Evolutionary conservation across 2,113 vertebrate genomes (phyloP).

Genomic region (Carassius carassius): DNA sequence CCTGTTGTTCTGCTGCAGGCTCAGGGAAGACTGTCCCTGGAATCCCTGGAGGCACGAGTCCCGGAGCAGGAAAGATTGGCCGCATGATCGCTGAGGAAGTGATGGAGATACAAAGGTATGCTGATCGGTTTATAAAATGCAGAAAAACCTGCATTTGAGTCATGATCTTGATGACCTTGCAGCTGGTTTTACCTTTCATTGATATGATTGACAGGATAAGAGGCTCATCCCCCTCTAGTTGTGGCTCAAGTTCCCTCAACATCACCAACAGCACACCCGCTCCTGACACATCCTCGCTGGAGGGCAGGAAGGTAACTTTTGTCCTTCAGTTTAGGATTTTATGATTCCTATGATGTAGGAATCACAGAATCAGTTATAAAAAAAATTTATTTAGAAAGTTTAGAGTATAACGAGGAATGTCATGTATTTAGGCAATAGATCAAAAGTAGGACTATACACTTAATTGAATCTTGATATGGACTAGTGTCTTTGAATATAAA

Average conservation of each 20-base stretch:
- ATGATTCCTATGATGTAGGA: background rate
- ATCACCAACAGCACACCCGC: conserved; percentile 91
- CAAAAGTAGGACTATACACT: no score
- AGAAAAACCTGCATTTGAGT: background rate
- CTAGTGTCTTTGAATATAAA: no score
- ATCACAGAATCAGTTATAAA: no score
- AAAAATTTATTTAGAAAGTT: no score
- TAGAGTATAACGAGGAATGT: no score
- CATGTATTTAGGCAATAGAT: no score
- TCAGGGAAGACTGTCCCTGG: conserved; percentile 91
- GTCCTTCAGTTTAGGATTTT: background rate
- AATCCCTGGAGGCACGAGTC: conserved; percentile 93
- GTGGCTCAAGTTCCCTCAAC: conserved; percentile 92
- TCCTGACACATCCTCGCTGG: conserved; percentile 42
- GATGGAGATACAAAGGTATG: conserved; percentile 98
- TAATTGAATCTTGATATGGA: no score
- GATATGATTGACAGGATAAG: conserved; percentile 81
- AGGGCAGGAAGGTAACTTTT: conserved; percentile 46
- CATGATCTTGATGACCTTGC: background rate
- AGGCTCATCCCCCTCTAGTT: conserved; percentile 96
- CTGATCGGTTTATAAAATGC: background rate
- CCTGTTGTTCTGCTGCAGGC: conserved; percentile 66
- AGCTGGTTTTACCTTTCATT: background rate
- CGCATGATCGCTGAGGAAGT: conserved; percentile 99
- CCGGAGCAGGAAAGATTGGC: conserved; percentile 97